Percentiles rank a stretch among this genome's conserved stretches.
These are phyloP conservation scores for Drosophila nr. perissopoda DNA, from an alignment of 2,888 invertebrate genomes.

Conservation along the genomic window DNA sequence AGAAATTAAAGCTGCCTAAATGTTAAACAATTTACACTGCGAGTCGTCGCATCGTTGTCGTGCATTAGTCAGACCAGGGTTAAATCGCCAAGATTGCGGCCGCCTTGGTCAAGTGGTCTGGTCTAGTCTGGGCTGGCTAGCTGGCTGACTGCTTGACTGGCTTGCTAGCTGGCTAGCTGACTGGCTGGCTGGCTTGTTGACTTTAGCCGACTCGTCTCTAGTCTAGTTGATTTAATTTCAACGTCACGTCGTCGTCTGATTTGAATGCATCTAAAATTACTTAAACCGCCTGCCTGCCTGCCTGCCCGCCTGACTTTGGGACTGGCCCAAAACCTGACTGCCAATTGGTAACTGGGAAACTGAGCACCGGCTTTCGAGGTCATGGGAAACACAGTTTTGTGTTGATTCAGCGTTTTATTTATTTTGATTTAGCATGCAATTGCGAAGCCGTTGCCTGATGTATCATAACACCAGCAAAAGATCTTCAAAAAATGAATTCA, in stretches of 20 bases:
- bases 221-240: constrained; percentile 81
- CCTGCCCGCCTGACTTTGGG: background rate
- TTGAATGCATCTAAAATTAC: constrained; percentile 77
- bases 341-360: constrained; percentile 28
- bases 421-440: constrained; percentile 63
- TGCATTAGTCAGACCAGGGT: constrained; percentile 66
- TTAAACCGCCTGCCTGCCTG: constrained; percentile 30
- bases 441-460: constrained; percentile 7
- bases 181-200: constrained; percentile 12
- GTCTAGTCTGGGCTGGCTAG: constrained; percentile 26
- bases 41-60: constrained; percentile 27
- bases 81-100: constrained; percentile 34
- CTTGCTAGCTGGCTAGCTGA: constrained; percentile 32
- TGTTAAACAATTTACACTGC: constrained; percentile 79
- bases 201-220: constrained; percentile 57
- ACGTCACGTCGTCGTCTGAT: constrained; percentile 77
- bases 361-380: constrained; percentile 77
- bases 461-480: constrained; percentile 13
- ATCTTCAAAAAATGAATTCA: background rate
- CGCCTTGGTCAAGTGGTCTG: constrained; percentile 45
- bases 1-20: constrained; percentile 78
- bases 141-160: constrained; percentile 64
- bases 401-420: constrained; percentile 54
- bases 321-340: constrained; percentile 42
- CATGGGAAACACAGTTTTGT: constrained; percentile 75